Conservation (phyloP, 2,888 invertebrate species). For the Bugula neritina region DNA sequence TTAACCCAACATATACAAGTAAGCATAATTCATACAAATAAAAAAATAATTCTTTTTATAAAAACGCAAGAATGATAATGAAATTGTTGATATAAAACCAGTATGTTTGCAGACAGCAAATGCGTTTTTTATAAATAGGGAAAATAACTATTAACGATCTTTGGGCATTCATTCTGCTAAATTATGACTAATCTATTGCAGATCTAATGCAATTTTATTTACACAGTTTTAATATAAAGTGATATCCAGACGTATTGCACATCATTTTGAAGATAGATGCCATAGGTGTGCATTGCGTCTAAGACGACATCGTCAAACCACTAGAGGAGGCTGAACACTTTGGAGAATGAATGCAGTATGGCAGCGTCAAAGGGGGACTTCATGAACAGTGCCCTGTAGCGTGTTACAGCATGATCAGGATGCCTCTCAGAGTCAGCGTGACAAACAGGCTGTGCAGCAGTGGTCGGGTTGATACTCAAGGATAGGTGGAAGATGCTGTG, state of each 20-base stretch:
- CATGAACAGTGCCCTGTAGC: no score
- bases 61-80: no score
- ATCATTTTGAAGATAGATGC: slow-evolving; percentile 74
- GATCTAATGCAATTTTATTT: no score
- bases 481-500: slow-evolving; percentile 33
- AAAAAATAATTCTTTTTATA: no score
- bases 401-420: slow-evolving; percentile 25
- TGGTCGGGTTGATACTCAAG: slow-evolving; percentile 26
- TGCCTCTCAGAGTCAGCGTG: slow-evolving; percentile 26
- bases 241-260: slow-evolving; percentile 51
- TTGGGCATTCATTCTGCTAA: no score
- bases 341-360: slow-evolving; percentile 68
- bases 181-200: no score
- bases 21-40: no score
- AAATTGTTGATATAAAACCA: no score
- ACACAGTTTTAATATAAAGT: neutral
- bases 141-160: no score
- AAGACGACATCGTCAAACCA: slow-evolving; percentile 77
- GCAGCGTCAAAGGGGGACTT: slow-evolving; percentile 86
- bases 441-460: slow-evolving; percentile 18
- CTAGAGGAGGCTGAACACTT: slow-evolving; percentile 76
- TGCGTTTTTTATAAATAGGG: no score
- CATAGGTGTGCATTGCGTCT: slow-evolving; percentile 67
- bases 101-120: no score
- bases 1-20: no score